Conservation (phyloP, 2,113 vertebrate species). For the Epinephelus cyanopodus region DNA sequence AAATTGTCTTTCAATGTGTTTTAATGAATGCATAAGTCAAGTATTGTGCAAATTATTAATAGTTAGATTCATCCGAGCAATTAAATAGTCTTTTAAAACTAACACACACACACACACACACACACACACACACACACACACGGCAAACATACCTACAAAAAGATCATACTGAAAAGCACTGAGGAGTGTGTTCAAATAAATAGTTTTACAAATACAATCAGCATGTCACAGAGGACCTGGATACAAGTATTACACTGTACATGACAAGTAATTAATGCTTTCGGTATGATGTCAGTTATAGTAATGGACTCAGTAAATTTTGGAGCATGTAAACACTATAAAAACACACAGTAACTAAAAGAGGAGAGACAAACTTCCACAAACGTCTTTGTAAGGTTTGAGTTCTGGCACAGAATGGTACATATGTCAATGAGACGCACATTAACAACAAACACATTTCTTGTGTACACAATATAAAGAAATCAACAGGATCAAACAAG, state of each 20-base stretch:
- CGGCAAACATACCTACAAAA: not conserved
- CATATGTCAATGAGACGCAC: not conserved
- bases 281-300: constrained; percentile 6
- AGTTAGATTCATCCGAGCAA: not conserved
- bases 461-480: not conserved
- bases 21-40: not conserved
- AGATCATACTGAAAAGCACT: not conserved
- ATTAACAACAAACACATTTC: not conserved
- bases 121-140: constrained; percentile 4
- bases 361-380: not conserved
- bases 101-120: constrained; percentile 8
- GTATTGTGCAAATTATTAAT: constrained; percentile 14
- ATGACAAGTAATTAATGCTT: not conserved
- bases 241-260: constrained; percentile 3
- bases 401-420: constrained; percentile 2
- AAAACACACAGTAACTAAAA: not conserved
- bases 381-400: not conserved
- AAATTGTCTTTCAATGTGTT: constrained; percentile 7
- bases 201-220: constrained; percentile 38
- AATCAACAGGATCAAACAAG: not conserved
- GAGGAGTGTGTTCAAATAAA: constrained; percentile 10
- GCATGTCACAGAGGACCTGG: constrained; percentile 19
- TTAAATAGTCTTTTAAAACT: not conserved
- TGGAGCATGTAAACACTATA: not conserved
- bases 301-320: not conserved